Percentiles rank a stretch among this genome's conserved stretches.
These are phyloP conservation scores for Lineus longissimus DNA, from an alignment of 1,140 invertebrate species.

Conservation along the genomic window DNA sequence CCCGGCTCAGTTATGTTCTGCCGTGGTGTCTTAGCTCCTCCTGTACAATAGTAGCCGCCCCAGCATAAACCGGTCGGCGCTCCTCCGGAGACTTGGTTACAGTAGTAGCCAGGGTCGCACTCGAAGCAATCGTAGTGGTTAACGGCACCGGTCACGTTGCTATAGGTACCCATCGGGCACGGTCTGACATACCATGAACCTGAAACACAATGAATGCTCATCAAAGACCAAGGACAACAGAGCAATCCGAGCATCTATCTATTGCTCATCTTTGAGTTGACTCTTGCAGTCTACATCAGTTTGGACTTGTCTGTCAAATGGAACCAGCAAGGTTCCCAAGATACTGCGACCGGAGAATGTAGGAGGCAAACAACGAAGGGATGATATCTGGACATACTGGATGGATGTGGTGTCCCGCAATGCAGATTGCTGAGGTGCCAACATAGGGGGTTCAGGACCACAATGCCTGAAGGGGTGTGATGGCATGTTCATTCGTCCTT, in stretches of 20 bases:
- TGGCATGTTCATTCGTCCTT: no score
- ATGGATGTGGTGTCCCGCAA: not conserved
- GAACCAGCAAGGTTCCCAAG: no score
- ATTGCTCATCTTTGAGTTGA: no score
- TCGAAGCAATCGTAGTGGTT: constrained; percentile 46
- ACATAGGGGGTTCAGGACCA: not conserved
- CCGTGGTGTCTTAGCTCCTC: constrained; percentile 30
- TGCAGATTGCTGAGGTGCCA: not conserved
- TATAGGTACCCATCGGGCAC: constrained; percentile 48
- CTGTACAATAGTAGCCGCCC: constrained; percentile 46
- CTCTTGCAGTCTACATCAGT: no score
- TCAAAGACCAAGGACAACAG: not conserved
- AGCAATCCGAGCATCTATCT: no score
- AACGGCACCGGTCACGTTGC: constrained; percentile 43
- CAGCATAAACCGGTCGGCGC: constrained; percentile 42
- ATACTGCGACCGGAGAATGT: not conserved
- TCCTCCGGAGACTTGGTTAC: constrained; percentile 41
- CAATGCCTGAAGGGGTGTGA: no score
- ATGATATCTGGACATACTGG: not conserved
- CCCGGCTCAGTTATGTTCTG: constrained; percentile 38
- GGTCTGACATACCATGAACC: constrained; percentile 40
- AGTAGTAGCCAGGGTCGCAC: constrained; percentile 49
- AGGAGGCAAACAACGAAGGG: not conserved
- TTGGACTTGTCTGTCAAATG: no score
- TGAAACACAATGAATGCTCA: constrained; percentile 13